These are phyloP conservation scores for Hedychridium roseum DNA, from an alignment of 2,888 invertebrate genomes.

Conservation along the genomic window DNA sequence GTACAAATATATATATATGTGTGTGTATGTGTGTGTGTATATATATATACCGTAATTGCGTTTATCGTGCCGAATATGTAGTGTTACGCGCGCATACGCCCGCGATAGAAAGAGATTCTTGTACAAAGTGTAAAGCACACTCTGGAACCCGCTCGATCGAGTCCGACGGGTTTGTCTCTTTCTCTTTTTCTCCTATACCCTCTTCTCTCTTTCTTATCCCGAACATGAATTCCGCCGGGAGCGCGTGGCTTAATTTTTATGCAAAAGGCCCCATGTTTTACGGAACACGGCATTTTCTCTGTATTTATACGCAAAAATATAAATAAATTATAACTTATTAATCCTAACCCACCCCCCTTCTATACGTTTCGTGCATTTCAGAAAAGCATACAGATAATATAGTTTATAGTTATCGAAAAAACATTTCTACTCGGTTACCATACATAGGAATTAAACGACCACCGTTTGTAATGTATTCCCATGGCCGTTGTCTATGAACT, in stretches of 20 bases:
- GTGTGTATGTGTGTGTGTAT: constrained; percentile 1
- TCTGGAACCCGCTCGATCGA: no score
- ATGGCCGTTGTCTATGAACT: constrained; percentile 49
- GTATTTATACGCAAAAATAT: constrained; percentile 54
- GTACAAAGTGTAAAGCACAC: no score
- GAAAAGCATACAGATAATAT: constrained; percentile 78
- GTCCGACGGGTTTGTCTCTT: no score
- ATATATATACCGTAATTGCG: not conserved
- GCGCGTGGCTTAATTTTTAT: constrained; percentile 54
- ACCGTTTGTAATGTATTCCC: constrained; percentile 51
- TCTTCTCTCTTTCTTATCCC: not conserved
- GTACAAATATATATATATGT: constrained; percentile 1
- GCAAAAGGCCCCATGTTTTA: constrained; percentile 57
- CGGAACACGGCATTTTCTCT: constrained; percentile 39
- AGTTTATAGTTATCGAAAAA: constrained; percentile 60
- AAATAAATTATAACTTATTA: constrained; percentile 64
- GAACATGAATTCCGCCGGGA: constrained; percentile 5
- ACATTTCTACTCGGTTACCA: constrained; percentile 46
- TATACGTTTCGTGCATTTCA: constrained; percentile 89
- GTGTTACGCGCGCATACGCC: no score
- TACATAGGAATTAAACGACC: constrained; percentile 51
- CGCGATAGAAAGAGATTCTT: no score
- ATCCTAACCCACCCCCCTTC: constrained; percentile 71
- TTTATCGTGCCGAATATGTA: constrained; percentile 1
- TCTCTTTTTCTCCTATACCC: no score